Evolutionary conservation across 2,888 invertebrate genomes (phyloP), one percentile per base, ranked within the genome.

Genomic region (Pecten maximus): DNA sequence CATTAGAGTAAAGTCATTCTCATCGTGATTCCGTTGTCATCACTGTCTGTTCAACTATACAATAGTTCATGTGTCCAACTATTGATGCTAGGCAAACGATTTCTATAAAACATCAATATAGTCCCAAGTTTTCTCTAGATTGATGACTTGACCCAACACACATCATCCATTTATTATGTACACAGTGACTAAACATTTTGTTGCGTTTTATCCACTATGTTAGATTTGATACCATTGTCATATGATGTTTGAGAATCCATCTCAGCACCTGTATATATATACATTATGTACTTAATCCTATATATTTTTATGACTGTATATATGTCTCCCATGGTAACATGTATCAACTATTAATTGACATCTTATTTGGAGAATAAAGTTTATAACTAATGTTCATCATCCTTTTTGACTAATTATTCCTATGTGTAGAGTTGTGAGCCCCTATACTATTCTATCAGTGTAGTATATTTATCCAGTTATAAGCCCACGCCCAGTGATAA

Each of bases 341-440:
- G 74, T 74, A 74, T 74, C 74, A 74, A 35, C 35, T 35, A 74
- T 74, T 74, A 74, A 74, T 74, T 74, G 60, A 74, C 28, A 74
- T 74, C 60, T 28, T 74, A 74, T 74, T 74, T 74, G 35, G 74
- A 74, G 74, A 74, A 74, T 74, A 74, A 74, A 74, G 74, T 74
- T 74, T 74, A 74, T 74, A 74, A 74, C 74, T 74, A 74, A 74
- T 74, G 74, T 74, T 74, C 28, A 23, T 60, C 23, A 74, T 74
- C 35, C 4, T 74, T 74, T 44, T n/a, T 44, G 44, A 10, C 44
- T 44, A 10, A 10, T 44, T 44, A 12, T 44, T 44, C 12, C 44
- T 12, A 44, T 44, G 8, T 44, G 44, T n/a, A n/a, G n/a, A n/a
- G n/a, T n/a, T n/a, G n/a, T n/a, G n/a, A n/a, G n/a, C n/a, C n/a